Conservation (phyloP, 1,140 invertebrate species). For the Procambarus virginalis region DNA sequence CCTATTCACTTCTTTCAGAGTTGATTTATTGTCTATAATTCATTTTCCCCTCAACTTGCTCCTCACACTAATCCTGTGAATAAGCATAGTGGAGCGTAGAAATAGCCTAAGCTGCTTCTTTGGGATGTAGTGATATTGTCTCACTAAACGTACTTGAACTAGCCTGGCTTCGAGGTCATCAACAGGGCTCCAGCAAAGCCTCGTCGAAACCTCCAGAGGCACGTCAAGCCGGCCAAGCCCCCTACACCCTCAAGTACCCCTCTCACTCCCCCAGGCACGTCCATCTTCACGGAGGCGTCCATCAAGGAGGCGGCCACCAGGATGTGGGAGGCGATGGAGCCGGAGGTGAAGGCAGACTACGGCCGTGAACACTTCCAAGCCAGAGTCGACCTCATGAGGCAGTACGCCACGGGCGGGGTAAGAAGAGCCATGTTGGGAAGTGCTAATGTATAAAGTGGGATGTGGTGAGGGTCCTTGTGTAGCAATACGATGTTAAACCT, state of each 20-base stretch:
- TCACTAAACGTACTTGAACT: no score
- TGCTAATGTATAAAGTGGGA: no score
- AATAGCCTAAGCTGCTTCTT: no score
- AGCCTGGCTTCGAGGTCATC: no score
- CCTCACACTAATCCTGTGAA: neutral
- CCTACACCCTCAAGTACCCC: no score
- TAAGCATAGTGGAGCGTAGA: no score
- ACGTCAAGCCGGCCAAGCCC: neutral
- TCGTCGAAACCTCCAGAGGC: neutral
- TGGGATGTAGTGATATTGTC: no score
- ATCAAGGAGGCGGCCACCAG: neutral
- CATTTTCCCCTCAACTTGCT: neutral
- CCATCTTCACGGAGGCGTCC: neutral
- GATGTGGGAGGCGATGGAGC: neutral
- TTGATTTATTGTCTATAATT: neutral
- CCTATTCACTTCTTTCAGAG: no score
- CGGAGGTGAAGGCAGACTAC: conserved; percentile 19
- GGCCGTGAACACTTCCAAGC: conserved; percentile 22
- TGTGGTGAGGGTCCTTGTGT: no score
- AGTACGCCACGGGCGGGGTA: conserved; percentile 3
- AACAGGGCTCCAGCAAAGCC: neutral
- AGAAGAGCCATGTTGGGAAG: no score
- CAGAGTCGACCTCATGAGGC: neutral
- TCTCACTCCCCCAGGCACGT: neutral
- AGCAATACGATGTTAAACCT: no score